Conservation (phyloP, 2,113 vertebrate species). For the Noctilio leporinus region DNA sequence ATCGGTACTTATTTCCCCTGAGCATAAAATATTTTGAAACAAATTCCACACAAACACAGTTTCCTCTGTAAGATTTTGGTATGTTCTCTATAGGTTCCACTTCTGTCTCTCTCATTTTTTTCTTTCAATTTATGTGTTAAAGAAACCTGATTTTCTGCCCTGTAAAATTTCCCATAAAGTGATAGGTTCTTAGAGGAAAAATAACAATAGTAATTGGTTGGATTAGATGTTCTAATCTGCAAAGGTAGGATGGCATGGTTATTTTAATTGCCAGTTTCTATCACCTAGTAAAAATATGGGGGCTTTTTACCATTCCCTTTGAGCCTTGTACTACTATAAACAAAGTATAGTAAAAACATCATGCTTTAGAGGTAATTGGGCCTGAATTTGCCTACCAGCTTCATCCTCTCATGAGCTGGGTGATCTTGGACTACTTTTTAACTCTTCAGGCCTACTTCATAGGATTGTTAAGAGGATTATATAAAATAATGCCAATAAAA, state of each 20-base stretch:
- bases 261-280: slow-evolving; percentile 11
- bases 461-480: not conserved
- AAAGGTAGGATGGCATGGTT: not conserved
- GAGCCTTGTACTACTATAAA: not conserved
- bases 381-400: not conserved
- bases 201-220: not conserved
- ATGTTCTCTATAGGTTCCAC: not conserved
- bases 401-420: not conserved
- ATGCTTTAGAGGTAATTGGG: not conserved
- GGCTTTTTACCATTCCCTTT: not conserved
- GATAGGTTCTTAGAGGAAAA: not conserved
- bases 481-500: slow-evolving; percentile 11
- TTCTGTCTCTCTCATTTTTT: not conserved
- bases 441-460: not conserved
- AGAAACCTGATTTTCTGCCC: not conserved
- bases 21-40: slow-evolving; percentile 2
- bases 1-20: not conserved
- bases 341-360: not conserved
- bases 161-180: not conserved
- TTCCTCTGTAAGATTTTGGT: slow-evolving; percentile 14
- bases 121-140: not conserved
- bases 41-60: not conserved
- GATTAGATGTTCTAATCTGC: not conserved
- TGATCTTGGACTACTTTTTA: not conserved
- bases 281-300: not conserved